Percentiles rank a stretch among this genome's conserved stretches.
phyloP scores from a whole-genome alignment of 2,113 vertebrate genomes.

The Chloroceryle aenea region DNA sequence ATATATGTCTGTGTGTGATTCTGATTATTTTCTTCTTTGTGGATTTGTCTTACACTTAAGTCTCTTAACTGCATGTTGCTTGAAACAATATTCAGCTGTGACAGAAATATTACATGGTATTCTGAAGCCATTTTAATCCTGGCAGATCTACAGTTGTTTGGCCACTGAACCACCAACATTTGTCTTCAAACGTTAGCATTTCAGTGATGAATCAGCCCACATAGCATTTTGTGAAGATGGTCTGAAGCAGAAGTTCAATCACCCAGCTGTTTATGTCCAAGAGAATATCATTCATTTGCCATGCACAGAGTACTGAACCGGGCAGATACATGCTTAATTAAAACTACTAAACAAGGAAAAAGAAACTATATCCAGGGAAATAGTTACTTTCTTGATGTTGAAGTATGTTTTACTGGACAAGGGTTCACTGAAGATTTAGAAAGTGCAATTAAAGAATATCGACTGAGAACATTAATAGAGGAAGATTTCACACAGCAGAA shows the following conservation, averaged over 20 bases:
- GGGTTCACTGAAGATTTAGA: not conserved
- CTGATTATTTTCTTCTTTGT: not conserved
- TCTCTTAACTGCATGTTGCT: not conserved
- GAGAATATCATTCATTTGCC: not conserved
- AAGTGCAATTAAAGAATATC: not conserved
- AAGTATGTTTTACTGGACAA: not conserved
- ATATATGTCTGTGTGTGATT: not conserved
- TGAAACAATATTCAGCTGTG: not conserved
- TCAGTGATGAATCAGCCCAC: not conserved
- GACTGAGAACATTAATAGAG: not conserved
- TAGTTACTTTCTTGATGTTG: not conserved
- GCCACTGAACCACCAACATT: not conserved
- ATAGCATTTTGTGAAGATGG: not conserved
- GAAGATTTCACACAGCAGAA: not conserved
- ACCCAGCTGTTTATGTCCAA: not conserved
- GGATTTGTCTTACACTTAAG: not conserved
- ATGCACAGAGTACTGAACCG: accelerated
- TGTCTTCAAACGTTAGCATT: not conserved
- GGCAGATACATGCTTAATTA: not conserved
- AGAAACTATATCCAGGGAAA: not conserved
- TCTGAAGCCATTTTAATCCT: not conserved
- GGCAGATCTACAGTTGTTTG: not conserved
- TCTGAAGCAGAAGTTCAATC: not conserved
- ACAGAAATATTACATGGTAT: not conserved
- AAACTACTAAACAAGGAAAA: not conserved